These are phyloP conservation scores for Coleophora deauratella DNA, from an alignment of 2,888 invertebrate species.

Conservation along the genomic window DNA sequence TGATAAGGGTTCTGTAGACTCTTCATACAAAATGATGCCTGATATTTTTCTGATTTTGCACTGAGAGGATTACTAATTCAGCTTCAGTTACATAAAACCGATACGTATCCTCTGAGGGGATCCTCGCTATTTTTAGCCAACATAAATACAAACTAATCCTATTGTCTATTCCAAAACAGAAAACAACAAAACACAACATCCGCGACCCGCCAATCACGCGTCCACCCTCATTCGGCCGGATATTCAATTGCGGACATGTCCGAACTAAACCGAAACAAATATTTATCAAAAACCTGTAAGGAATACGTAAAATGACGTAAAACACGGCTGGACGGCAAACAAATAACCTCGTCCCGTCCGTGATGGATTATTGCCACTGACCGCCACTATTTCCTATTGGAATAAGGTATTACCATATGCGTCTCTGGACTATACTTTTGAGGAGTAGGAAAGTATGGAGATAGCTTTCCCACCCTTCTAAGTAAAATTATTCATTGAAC, in stretches of 20 bases:
- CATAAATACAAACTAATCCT: background rate
- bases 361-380: constrained; percentile 74
- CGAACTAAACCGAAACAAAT: constrained; percentile 64
- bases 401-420: constrained; percentile 74
- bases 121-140: too few relatives aligned
- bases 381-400: constrained; percentile 73
- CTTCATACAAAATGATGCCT: too few relatives aligned
- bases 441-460: constrained; percentile 30
- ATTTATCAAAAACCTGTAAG: constrained; percentile 73
- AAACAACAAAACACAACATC: constrained; percentile 25
- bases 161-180: constrained; percentile 4
- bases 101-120: too few relatives aligned
- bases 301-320: constrained; percentile 71
- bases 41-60: too few relatives aligned
- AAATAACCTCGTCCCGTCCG: constrained; percentile 41
- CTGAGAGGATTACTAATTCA: too few relatives aligned
- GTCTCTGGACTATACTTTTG: constrained; percentile 45
- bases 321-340: constrained; percentile 55
- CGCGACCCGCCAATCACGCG: constrained; percentile 52
- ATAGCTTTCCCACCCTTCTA: too few relatives aligned
- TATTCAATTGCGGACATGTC: constrained; percentile 70
- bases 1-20: too few relatives aligned
- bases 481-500: too few relatives aligned
- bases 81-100: too few relatives aligned
- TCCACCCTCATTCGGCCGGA: constrained; percentile 47